Evolutionary conservation across 1,140 invertebrate species (phyloP), one percentile per base, ranked within the genome.

Genomic region (Vanessa atalanta): DNA sequence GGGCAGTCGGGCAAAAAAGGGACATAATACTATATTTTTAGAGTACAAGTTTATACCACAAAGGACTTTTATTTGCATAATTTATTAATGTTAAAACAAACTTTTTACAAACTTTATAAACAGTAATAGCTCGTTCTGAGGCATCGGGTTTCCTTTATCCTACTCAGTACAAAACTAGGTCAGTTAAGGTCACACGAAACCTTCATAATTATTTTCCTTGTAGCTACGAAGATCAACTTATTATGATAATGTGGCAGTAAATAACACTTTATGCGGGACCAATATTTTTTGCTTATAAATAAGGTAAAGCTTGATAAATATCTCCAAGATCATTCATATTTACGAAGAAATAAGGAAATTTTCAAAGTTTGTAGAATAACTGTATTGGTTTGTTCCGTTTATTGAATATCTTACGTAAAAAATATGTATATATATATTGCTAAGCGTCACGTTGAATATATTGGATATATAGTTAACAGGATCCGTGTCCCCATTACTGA

Each of bases 181-280:
- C 74, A 76, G 20, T 63, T 57, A 67, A 76, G 65, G 74, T 76
- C 74, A 68, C 64, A 66, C 65, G 57, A 65, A 53, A 72, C 47
- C 60, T 76, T 57, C 55, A 76, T 71, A 76, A 76, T 61, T 67
- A 43, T 43, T 43, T 72, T 72, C 43, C 57, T 61, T 57, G 20
- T 11, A 55, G 9, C 55, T 20, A 26, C 55, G 23, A 26, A 20
- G 55, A 57, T 26, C 23, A 20, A 51, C n/a, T 15, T 51, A 57
- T 57, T 20, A 57, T 16, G 55, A 0, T 20, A 57, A 26, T 57
- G 55, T 57, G 20, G 20, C 55, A 13, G 8, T 23, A 57, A 57
- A 57, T 57, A 57, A 20, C 55, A 57, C 6, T 57, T 57, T 57
- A 57, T 12, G n/a, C 20, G 23, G 1, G 23, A 6, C 5, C 20